Evolutionary conservation across 2,113 vertebrate genomes (phyloP).

Genomic region (Toxostoma redivivum): DNA sequence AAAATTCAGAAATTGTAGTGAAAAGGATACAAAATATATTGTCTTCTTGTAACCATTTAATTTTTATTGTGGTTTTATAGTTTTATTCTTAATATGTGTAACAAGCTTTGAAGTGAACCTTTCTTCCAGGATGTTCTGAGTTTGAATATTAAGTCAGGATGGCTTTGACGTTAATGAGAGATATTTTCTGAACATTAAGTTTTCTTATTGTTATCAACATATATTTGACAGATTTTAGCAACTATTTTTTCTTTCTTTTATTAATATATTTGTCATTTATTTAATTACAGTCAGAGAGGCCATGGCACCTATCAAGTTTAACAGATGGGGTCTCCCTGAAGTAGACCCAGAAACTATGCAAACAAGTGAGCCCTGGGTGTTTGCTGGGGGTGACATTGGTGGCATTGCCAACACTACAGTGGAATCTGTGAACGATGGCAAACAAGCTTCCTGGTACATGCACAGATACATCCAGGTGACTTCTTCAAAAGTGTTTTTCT

Average conservation of each 20-base stretch:
- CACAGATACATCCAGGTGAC: slow-evolving; percentile 89
- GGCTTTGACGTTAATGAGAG: not conserved
- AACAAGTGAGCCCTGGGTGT: slow-evolving; percentile 90
- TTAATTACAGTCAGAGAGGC: slow-evolving; percentile 82
- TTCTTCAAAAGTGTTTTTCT: not conserved
- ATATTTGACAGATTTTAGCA: not conserved
- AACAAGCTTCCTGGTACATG: slow-evolving; percentile 92
- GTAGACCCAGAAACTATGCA: slow-evolving; percentile 89
- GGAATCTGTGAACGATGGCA: slow-evolving; percentile 93
- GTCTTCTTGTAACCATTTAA: not conserved
- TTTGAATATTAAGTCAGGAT: not conserved
- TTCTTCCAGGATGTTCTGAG: not conserved
- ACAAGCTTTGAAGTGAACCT: not conserved
- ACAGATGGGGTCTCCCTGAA: slow-evolving; percentile 88
- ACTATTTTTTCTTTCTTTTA: not conserved
- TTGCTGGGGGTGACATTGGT: slow-evolving; percentile 88
- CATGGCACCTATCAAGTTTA: slow-evolving; percentile 86
- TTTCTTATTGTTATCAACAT: not conserved
- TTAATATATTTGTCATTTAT: not conserved
- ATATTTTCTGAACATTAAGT: not conserved
- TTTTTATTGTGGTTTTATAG: not conserved
- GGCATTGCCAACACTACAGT: slow-evolving; percentile 91
- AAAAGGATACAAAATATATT: not conserved
- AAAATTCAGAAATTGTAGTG: not conserved
- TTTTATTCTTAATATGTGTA: not conserved